Evolutionary conservation across 1,140 invertebrate species (phyloP), one percentile per base, ranked within the genome.

Genomic region (Drosophila sp.): DNA sequence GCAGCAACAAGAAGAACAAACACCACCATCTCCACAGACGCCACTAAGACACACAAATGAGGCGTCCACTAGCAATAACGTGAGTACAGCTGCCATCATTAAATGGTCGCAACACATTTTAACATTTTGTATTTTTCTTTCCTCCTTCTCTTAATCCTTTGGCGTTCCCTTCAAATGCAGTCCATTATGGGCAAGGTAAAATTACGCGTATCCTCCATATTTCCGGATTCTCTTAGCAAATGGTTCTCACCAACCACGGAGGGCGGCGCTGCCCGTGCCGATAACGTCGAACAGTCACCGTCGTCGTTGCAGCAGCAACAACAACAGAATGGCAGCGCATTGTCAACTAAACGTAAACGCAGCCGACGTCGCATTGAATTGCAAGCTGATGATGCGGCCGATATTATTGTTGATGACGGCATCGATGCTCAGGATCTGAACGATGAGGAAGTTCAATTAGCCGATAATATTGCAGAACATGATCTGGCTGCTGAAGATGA

Each of bases 121-220:
- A 21, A 21, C 1, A 46, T 21, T 34, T 18, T 13, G 2, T 50
- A 53, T 27, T 40, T 16, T n/a, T 59, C 0, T 14, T 2, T 27
- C 16, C n/a, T n/a, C n/a, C n/a, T n/a, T n/a, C 14, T 27, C 45
- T 32, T 32, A 0, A n/a, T 5, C 2, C 29, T 7, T 40, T 46
- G 14, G 21, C 13, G 36, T 29, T 43, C 0, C 13, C 21, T 25
- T 29, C 11, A 4, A 2, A 36, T 89, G 13, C 38, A 91, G 90
- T 90, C 90, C 13, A 81, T 91, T 45, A 89, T 91, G 59, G 80
- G 78, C 13, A 91, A 89, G 71, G 62, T 91, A 32, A 89, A 81
- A 36, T 82, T 62, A 38, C 76, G 83, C 7, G 76, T 91, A 1
- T 79, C 87, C 2, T 90, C 76, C 57, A 91, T 91, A 41, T 29